These are phyloP conservation scores for Pyrrhura leucotis DNA, from an alignment of 2,797 vertebrate species.

Conservation along the genomic window DNA sequence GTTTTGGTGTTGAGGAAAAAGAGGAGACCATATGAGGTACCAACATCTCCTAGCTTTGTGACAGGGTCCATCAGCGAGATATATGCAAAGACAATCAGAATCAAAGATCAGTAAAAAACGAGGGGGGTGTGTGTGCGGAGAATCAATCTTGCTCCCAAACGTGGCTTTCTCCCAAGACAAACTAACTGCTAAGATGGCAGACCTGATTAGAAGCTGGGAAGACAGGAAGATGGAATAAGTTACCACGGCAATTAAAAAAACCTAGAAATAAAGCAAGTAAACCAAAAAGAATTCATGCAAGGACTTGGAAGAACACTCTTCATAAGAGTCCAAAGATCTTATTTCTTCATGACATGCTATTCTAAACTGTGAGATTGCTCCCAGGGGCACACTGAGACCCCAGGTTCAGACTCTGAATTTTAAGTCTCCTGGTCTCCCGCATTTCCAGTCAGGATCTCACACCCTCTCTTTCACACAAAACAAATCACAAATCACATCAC, in stretches of 20 bases:
- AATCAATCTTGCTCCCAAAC: not conserved
- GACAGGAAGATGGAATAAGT: not conserved
- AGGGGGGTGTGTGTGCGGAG: accelerated
- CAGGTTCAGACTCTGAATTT: not conserved
- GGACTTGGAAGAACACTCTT: not conserved
- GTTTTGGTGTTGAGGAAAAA: not conserved
- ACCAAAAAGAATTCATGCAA: not conserved
- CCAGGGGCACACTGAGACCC: not conserved
- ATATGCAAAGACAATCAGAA: not conserved
- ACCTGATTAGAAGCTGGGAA: not conserved
- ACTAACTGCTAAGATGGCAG: not conserved
- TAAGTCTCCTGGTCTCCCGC: not conserved
- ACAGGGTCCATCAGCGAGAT: not conserved
- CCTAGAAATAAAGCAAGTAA: not conserved
- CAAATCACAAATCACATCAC: not conserved
- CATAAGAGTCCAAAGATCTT: not conserved
- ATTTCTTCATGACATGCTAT: not conserved
- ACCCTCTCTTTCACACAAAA: not conserved
- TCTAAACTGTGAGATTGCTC: not conserved
- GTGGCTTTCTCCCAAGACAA: not conserved
- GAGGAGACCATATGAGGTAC: not conserved
- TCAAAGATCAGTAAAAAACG: not conserved
- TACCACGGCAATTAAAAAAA: not conserved
- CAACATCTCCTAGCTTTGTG: not conserved
- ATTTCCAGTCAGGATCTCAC: not conserved